Conservation (phyloP, 2,888 invertebrate species). For the Phalera bucephala region DNA sequence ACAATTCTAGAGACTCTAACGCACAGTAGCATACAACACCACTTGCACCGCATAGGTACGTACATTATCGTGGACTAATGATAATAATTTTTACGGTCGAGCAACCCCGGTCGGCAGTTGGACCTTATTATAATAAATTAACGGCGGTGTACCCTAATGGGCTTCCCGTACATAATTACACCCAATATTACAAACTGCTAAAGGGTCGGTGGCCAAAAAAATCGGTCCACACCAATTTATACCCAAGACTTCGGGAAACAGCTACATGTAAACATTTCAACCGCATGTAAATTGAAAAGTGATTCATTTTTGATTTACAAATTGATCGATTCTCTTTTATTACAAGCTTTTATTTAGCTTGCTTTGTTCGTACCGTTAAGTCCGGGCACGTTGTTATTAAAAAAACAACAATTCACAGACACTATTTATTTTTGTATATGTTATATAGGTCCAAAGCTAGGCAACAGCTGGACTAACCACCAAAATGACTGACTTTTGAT, state of each 20-base stretch:
- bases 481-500: too few relatives aligned
- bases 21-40: conserved; percentile 9
- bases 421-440: too few relatives aligned
- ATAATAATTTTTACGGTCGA: conserved; percentile 77
- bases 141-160: conserved; percentile 70
- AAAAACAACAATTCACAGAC: too few relatives aligned
- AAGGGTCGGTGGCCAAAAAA: conserved; percentile 52
- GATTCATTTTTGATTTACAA: conserved; percentile 9
- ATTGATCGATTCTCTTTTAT: too few relatives aligned
- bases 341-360: too few relatives aligned
- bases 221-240: conserved; percentile 37
- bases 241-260: conserved; percentile 33
- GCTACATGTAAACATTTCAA: conserved; percentile 33
- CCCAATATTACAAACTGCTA: conserved; percentile 61
- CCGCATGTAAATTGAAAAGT: conserved; percentile 24
- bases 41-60: conserved; percentile 24
- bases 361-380: too few relatives aligned
- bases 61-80: conserved; percentile 62
- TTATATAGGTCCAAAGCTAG: too few relatives aligned
- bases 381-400: too few relatives aligned
- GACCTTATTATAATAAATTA: conserved; percentile 79
- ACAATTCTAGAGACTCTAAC: background rate
- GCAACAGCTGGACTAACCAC: too few relatives aligned
- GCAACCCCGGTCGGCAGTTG: conserved; percentile 70
- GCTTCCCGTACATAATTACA: conserved; percentile 64